Evolutionary conservation across 2,888 invertebrate species (phyloP).

Genomic region (Nomada ruficornis): DNA sequence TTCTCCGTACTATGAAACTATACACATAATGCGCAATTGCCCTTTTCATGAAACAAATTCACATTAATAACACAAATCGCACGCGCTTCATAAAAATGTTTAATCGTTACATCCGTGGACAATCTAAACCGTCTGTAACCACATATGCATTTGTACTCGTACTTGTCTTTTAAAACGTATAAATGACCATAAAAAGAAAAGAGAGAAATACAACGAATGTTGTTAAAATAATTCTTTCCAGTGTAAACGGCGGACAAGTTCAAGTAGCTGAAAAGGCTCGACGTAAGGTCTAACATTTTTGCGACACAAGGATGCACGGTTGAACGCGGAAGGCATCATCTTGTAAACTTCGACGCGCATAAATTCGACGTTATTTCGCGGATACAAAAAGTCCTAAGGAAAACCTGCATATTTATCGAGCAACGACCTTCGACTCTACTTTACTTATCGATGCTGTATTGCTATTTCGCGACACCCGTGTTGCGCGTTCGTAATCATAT

Average conservation of each 20-base stretch:
- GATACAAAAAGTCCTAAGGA: background rate
- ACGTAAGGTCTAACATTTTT: too few relatives aligned
- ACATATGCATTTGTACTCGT: too few relatives aligned
- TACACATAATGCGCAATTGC: background rate
- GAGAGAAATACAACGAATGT: too few relatives aligned
- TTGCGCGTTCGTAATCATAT: conserved; percentile 61
- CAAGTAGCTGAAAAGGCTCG: too few relatives aligned
- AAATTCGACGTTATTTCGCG: too few relatives aligned
- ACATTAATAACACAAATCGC: conserved; percentile 26
- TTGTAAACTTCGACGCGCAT: too few relatives aligned
- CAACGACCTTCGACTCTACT: conserved; percentile 8
- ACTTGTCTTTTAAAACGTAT: too few relatives aligned
- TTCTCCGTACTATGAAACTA: conserved; percentile 13
- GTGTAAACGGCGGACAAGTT: too few relatives aligned
- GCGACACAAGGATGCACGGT: too few relatives aligned
- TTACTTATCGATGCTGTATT: conserved; percentile 12
- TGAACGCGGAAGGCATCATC: too few relatives aligned
- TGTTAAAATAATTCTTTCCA: too few relatives aligned
- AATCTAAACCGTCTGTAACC: background rate
- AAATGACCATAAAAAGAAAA: too few relatives aligned
- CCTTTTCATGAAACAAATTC: conserved; percentile 8
- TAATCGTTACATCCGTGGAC: background rate
- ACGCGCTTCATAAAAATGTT: conserved; percentile 4
- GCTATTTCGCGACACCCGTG: conserved; percentile 33
- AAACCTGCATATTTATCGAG: conserved; percentile 1